These are phyloP conservation scores for Euspilapteryx auroguttella DNA, from an alignment of 2,888 invertebrate genomes.

Conservation along the genomic window DNA sequence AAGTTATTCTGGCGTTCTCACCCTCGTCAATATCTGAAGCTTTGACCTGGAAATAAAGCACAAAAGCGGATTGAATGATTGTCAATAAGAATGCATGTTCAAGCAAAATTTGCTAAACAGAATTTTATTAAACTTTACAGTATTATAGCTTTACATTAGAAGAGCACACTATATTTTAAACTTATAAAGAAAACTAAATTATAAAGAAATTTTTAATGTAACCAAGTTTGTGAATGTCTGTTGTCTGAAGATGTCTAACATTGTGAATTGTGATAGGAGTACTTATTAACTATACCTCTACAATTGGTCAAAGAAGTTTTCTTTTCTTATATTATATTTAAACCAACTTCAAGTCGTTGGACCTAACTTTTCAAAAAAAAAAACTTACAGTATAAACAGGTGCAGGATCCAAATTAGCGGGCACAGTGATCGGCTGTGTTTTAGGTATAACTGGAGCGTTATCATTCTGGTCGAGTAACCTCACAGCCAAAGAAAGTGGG, in stretches of 20 bases:
- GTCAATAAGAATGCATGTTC: neutral
- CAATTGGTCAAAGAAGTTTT: too few species aligned
- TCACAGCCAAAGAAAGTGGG: slow-evolving; percentile 77
- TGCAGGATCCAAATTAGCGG: slow-evolving; percentile 73
- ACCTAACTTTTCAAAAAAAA: too few species aligned
- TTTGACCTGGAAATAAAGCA: slow-evolving; percentile 55
- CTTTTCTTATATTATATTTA: too few species aligned
- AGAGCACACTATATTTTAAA: too few species aligned
- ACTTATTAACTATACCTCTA: too few species aligned
- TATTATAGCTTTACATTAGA: too few species aligned
- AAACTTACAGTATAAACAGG: slow-evolving; percentile 66
- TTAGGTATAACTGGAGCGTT: slow-evolving; percentile 82
- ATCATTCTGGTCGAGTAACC: slow-evolving; percentile 81
- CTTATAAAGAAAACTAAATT: too few species aligned
- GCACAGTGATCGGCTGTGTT: slow-evolving; percentile 78
- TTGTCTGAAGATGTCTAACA: neutral
- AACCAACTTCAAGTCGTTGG: too few species aligned
- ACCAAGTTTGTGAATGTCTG: too few species aligned
- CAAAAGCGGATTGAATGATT: neutral
- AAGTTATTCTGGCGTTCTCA: slow-evolving; percentile 78
- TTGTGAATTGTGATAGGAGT: too few species aligned
- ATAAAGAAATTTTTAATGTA: too few species aligned
- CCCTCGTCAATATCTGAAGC: slow-evolving; percentile 87
- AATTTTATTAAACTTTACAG: too few species aligned
- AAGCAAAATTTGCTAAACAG: neutral